phyloP scores from a whole-genome alignment of 2,888 invertebrate genomes.

The Cistogaster globosa region DNA sequence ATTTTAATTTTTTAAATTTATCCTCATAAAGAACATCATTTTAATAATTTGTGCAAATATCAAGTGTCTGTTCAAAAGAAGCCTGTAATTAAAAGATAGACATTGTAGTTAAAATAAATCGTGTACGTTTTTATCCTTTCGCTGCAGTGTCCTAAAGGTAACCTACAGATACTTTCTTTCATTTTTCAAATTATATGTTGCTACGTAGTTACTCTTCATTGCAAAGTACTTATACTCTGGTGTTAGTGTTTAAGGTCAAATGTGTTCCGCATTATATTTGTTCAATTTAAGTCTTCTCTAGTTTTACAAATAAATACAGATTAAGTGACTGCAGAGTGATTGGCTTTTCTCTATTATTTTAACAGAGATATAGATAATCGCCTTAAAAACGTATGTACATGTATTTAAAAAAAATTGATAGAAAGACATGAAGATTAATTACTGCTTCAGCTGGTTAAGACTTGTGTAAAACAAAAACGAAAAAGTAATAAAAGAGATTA shows the following conservation, averaged over 20 bases:
- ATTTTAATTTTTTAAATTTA: too few species aligned
- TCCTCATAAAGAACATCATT: too few species aligned
- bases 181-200: neutral
- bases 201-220: neutral
- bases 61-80: too few species aligned
- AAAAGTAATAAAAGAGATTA: too few species aligned
- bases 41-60: too few species aligned
- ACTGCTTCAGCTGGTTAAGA: neutral
- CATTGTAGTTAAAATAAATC: too few species aligned
- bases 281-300: constrained; percentile 24
- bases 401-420: neutral
- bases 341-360: constrained; percentile 31
- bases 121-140: too few species aligned
- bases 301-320: constrained; percentile 59
- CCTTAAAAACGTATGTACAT: constrained; percentile 8
- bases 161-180: too few species aligned
- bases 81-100: too few species aligned
- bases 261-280: constrained; percentile 35
- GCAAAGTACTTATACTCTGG: neutral
- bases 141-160: too few species aligned
- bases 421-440: constrained; percentile 22
- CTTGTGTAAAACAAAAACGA: too few species aligned
- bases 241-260: constrained; percentile 28
- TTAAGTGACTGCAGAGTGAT: constrained; percentile 62
- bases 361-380: constrained; percentile 51